Conservation (phyloP, 2,113 vertebrate genomes). For the Otis tarda region DNA sequence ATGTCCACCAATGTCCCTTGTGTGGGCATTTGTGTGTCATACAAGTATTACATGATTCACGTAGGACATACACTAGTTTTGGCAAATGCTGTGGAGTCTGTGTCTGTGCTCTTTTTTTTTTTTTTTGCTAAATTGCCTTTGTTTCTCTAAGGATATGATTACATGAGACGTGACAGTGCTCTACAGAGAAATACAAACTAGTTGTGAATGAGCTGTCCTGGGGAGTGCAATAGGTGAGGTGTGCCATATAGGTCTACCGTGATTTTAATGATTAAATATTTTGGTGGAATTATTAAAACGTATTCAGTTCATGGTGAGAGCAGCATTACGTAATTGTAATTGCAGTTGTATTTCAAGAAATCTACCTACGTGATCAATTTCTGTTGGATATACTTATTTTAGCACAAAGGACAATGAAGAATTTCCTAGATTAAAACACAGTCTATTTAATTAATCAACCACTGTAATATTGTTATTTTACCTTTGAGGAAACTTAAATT, state of each 20-base stretch:
- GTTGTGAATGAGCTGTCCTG: background rate
- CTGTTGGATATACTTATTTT: background rate
- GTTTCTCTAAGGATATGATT: background rate
- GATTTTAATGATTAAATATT: background rate
- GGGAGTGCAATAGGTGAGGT: background rate
- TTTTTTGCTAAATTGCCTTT: background rate
- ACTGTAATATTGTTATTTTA: background rate
- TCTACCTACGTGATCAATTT: background rate
- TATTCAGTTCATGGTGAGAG: background rate
- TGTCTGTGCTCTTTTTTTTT: background rate
- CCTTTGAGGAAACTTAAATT: background rate
- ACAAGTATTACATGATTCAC: rapidly evolving
- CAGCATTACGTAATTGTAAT: background rate
- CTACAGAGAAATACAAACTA: background rate
- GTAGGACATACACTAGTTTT: background rate
- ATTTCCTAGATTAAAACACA: background rate
- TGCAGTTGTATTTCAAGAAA: background rate
- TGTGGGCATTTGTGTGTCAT: rapidly evolving
- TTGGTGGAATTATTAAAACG: background rate
- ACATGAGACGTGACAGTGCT: background rate
- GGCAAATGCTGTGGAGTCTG: background rate
- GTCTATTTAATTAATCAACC: background rate
- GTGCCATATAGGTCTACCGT: background rate
- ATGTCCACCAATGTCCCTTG: background rate
- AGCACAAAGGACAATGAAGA: background rate